Conservation (phyloP, 2,888 invertebrate species). For the Polydrusus cervinus region DNA sequence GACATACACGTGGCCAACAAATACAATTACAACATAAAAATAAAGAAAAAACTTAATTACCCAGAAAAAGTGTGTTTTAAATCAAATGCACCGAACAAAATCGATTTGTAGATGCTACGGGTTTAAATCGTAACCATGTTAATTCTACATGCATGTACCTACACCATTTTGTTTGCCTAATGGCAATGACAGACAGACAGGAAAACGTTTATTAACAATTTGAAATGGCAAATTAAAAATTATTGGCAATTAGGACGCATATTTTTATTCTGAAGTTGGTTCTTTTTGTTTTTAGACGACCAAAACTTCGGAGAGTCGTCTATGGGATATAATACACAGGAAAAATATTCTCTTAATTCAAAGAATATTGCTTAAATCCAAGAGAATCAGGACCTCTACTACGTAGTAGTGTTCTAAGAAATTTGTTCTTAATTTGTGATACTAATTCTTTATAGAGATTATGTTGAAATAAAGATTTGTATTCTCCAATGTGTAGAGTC, state of each 20-base stretch:
- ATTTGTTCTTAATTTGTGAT: too few relatives aligned
- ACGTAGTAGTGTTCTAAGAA: too few relatives aligned
- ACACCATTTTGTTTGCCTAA: constrained; percentile 33
- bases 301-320: too few relatives aligned
- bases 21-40: neutral
- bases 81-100: constrained; percentile 1
- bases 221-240: constrained; percentile 56
- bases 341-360: too few relatives aligned
- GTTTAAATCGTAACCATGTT: constrained; percentile 13
- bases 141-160: constrained; percentile 15
- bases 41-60: neutral
- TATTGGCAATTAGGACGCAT: constrained; percentile 3
- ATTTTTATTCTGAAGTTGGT: neutral
- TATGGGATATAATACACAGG: too few relatives aligned
- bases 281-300: neutral
- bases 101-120: constrained; percentile 1
- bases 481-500: too few relatives aligned
- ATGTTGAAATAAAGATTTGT: too few relatives aligned
- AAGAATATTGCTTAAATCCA: too few relatives aligned
- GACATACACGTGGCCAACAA: neutral
- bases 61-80: constrained; percentile 3
- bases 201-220: constrained; percentile 60
- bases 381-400: too few relatives aligned
- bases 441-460: too few relatives aligned
- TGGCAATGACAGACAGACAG: constrained; percentile 45